Base-by-base conservation (phyloP, 2,797 vertebrate genomes). In the Aulostomus chinensis region DNA sequence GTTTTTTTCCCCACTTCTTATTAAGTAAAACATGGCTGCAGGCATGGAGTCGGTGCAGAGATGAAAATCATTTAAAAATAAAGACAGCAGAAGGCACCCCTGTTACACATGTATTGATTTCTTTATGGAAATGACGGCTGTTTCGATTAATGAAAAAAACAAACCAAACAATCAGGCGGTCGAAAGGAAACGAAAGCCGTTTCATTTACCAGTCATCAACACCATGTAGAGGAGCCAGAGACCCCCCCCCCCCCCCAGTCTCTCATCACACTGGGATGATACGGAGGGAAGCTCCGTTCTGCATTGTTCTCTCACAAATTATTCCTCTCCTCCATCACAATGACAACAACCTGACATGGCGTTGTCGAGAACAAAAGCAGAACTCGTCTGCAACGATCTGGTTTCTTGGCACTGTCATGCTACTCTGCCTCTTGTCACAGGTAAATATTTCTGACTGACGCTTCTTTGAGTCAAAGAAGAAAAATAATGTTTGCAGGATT, bases 141-240 rank as follows among this genome's bases (percentile, higher is more conserved):
- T n/a, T n/a, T n/a, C n/a, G n/a, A n/a, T n/a, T n/a, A n/a, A n/a
- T n/a, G n/a, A n/a, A n/a, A n/a, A n/a, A n/a, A n/a, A n/a, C n/a
- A n/a, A n/a, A n/a, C n/a, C n/a, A 47, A 64, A 69, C 42, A 56
- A 73, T 63, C 41, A 72, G 59, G 8, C 22, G 50, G 5, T 40
- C 51, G 47, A 60, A 39, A 68, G 58, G 63, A 80, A 76, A 83
- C 79, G 52, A 75, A 78, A 66, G 34, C 37, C n/a, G 46, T 64
- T 72, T 68, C 54, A 76, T 75, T 51, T 65, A 67, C 26, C 25
- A 46, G 68, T 28, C 53, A 72, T 74, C 42, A 69, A 47, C 52
- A 58, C 31, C 24, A 25, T 41, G 49, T n/a, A 38, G 37, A 53
- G 21, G 13, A 48, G 6, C 29, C 14, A 2, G 36, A 12, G 32